Percentiles rank a stretch among this genome's conserved stretches.
Conservation (phyloP, 64 coral and sea anemone species). For the Pachyseris speciosa region DNA sequence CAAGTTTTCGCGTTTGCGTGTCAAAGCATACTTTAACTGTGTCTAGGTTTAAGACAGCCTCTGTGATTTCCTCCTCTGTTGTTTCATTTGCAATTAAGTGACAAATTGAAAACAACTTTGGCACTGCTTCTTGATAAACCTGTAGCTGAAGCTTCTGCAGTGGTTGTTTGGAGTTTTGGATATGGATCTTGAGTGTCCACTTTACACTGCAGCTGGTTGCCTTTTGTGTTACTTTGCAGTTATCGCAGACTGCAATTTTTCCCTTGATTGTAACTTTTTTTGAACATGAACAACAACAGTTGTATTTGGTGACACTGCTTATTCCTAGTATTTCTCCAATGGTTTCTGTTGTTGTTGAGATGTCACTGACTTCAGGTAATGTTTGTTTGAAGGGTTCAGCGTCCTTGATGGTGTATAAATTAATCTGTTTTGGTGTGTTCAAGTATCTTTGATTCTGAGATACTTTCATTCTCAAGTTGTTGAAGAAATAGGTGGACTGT, state of each 20-base stretch:
- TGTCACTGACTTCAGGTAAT: conserved; percentile 51
- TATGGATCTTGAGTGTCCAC: conserved; percentile 67
- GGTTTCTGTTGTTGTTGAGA: conserved; percentile 63
- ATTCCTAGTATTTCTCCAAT: conserved; percentile 76
- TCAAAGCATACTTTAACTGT: conserved; percentile 33
- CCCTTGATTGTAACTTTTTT: conserved; percentile 80
- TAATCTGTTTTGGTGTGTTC: conserved; percentile 87
- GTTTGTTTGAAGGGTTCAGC: conserved; percentile 59
- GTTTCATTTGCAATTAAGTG: conserved; percentile 37
- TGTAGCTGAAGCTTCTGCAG: conserved; percentile 31
- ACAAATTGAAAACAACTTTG: conserved; percentile 55
- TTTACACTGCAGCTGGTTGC: conserved; percentile 37
- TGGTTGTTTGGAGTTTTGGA: conserved; percentile 39
- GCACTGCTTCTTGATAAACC: conserved; percentile 35
- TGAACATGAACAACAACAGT: conserved; percentile 50
- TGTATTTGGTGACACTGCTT: conserved; percentile 43
- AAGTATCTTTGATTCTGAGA: conserved; percentile 75
- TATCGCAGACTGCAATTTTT: conserved; percentile 67
- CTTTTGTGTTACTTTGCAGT: conserved; percentile 80
- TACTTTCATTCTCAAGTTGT: conserved; percentile 68
- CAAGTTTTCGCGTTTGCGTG: conserved; percentile 28
- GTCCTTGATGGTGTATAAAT: conserved; percentile 70
- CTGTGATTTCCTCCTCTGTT: conserved; percentile 20
- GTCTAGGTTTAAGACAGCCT: conserved; percentile 18
- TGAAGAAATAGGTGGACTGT: conserved; percentile 75